Base-by-base conservation (phyloP, 2,797 vertebrate species). In the Arnoldichthys spilopterus region DNA sequence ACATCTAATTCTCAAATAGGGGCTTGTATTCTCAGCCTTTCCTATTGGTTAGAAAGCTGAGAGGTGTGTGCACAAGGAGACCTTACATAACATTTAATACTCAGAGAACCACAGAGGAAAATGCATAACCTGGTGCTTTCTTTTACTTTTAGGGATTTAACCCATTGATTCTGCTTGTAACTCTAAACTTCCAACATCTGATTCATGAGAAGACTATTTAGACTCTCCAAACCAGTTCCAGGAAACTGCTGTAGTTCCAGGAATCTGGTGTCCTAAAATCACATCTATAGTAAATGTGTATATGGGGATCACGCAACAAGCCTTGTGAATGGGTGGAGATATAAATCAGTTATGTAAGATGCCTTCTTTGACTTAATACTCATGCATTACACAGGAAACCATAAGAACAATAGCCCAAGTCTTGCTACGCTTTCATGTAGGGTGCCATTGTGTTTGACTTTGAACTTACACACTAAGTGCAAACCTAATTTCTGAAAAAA, bases 1-100 rank as follows among this genome's bases (percentile, higher is more conserved):
- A 69, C 40, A 67, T 51, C 24, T 26, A 70, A 26, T 74, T 64
- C 66, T 18, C 40, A 77, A 43, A 56, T 7, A 83, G 81, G 45
- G 67, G 61, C 18, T 83, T 80, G 72, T 80, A 49, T 64, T 0
- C 4, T 51, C 49, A 22, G 34, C 69, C 59, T 45, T 51, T 78
- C 78, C 76, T 80, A 90, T 89, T 92, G 90, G 89, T 63, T 15
- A 22, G 76, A 72, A 43, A 59, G 76, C 30, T 32, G 71, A 77
- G 5, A 45, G 83, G 76, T 53, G 82, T 70, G 63, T 82, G 76
- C 63, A 66, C 83, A 84, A 49, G 24, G 64, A 86, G 81, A 77
- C 13, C 1, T 92, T 93, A 85, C 86, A 88, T 87, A 92, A 92
- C 54, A 53, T 7, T 43, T 47, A n/a, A 58, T 61, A 24, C 26